phyloP scores from a whole-genome alignment of 1,140 invertebrate genomes.

The Cyphomyrmex costatus region DNA sequence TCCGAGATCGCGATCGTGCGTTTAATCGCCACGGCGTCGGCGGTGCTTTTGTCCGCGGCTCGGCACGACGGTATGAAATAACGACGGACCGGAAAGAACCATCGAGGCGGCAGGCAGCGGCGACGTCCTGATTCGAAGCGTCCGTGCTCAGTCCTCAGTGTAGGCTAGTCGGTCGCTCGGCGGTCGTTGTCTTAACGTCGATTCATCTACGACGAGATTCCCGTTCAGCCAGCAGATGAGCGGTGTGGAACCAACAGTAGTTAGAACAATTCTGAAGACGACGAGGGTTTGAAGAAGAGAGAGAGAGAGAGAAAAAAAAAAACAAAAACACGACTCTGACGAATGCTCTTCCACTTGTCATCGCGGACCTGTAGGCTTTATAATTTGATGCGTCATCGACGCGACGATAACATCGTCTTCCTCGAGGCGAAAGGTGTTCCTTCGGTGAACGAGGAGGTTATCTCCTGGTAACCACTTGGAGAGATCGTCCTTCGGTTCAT shows the following conservation, averaged over 20 bases:
- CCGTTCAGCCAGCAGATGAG: background rate
- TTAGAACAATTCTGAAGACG: background rate
- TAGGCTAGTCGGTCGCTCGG: conserved; percentile 86
- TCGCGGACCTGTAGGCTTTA: background rate
- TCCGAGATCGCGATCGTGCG: background rate
- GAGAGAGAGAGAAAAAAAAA: too few species aligned
- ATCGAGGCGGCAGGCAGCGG: conserved; percentile 67
- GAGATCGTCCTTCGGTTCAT: background rate
- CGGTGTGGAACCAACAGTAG: background rate
- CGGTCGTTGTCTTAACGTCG: conserved; percentile 71
- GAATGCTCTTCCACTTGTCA: background rate
- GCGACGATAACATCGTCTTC: conserved; percentile 24
- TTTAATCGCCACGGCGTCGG: conserved; percentile 10
- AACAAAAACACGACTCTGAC: background rate
- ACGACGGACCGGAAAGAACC: conserved; percentile 74
- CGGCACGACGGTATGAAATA: conserved; percentile 81
- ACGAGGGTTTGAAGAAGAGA: background rate
- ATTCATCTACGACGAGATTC: background rate
- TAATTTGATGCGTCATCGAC: background rate
- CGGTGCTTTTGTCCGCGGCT: background rate
- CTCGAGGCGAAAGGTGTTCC: background rate
- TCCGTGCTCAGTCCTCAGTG: conserved; percentile 87
- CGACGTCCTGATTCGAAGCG: conserved; percentile 79
- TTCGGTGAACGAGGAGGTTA: conserved; percentile 26
- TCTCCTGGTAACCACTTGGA: background rate